Conservation (phyloP, 2,888 invertebrate species). For the Candidula unifasciata region DNA sequence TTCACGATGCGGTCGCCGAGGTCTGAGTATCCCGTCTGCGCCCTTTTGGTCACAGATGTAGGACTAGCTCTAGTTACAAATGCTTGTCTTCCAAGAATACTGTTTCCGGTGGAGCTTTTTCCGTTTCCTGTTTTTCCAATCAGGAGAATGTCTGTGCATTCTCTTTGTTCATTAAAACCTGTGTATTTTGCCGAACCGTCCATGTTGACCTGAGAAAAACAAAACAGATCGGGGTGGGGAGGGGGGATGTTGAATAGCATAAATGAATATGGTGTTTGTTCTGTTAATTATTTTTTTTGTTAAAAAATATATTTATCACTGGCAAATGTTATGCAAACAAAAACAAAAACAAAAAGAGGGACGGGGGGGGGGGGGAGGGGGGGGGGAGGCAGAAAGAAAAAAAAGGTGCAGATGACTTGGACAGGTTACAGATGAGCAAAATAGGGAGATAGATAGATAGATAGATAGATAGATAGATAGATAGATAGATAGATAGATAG, state of each 20-base stretch:
- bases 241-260: too few species aligned
- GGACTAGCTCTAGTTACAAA: background rate
- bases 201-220: background rate
- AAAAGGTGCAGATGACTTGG: too few species aligned
- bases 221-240: too few species aligned
- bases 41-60: background rate
- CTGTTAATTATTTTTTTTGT: too few species aligned
- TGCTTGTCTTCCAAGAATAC: background rate
- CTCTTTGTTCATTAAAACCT: background rate
- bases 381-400: too few species aligned
- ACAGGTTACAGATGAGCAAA: background rate
- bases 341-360: too few species aligned
- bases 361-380: too few species aligned
- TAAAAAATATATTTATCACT: too few species aligned
- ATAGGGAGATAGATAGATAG: background rate
- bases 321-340: too few species aligned
- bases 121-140: constrained; percentile 34
- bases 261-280: too few species aligned
- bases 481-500: background rate
- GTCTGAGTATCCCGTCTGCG: background rate
- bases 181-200: background rate
- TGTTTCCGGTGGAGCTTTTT: constrained; percentile 28
- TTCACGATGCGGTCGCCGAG: background rate
- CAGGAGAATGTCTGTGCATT: background rate
- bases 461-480: background rate